These are phyloP conservation scores for Triplophysa bombifrons DNA, from an alignment of 2,797 vertebrate genomes.

Conservation along the genomic window DNA sequence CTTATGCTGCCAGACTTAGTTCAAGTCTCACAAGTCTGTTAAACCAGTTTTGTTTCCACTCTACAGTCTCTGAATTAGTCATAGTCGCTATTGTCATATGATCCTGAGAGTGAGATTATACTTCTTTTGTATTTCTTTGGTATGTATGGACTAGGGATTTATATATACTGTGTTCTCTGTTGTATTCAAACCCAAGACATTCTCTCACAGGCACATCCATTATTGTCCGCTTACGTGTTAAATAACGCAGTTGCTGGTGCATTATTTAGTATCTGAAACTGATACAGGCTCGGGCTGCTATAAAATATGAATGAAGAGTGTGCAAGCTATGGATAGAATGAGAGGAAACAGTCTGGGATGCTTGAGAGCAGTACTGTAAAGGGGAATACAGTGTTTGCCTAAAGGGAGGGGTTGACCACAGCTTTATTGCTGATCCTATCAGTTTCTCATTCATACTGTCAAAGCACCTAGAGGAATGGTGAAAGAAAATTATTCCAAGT, in stretches of 20 bases:
- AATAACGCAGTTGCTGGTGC: slow-evolving; percentile 61
- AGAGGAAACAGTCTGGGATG: slow-evolving; percentile 67
- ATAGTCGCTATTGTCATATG: slow-evolving; percentile 8
- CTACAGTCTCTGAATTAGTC: neutral
- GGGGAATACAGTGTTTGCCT: slow-evolving; percentile 67
- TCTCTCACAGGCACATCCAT: slow-evolving; percentile 38
- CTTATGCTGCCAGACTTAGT: neutral
- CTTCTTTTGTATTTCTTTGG: neutral
- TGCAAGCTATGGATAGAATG: slow-evolving; percentile 68
- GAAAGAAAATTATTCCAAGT: neutral
- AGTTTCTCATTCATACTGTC: slow-evolving; percentile 31
- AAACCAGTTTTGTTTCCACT: slow-evolving; percentile 25
- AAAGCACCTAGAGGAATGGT: neutral
- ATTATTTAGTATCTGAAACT: slow-evolving; percentile 68
- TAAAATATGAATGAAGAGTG: slow-evolving; percentile 72
- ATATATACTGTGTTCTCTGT: neutral
- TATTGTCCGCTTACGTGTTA: slow-evolving; percentile 51
- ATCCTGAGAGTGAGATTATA: slow-evolving; percentile 2
- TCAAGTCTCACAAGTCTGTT: slow-evolving; percentile 8
- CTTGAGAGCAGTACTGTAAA: slow-evolving; percentile 61
- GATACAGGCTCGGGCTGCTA: slow-evolving; percentile 69
- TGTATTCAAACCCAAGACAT: slow-evolving; percentile 26
- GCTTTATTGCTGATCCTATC: slow-evolving; percentile 34
- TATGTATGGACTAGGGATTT: neutral
- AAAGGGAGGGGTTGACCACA: slow-evolving; percentile 58